phyloP scores from a whole-genome alignment of 2,113 vertebrate species.

The Bufo bufo region DNA sequence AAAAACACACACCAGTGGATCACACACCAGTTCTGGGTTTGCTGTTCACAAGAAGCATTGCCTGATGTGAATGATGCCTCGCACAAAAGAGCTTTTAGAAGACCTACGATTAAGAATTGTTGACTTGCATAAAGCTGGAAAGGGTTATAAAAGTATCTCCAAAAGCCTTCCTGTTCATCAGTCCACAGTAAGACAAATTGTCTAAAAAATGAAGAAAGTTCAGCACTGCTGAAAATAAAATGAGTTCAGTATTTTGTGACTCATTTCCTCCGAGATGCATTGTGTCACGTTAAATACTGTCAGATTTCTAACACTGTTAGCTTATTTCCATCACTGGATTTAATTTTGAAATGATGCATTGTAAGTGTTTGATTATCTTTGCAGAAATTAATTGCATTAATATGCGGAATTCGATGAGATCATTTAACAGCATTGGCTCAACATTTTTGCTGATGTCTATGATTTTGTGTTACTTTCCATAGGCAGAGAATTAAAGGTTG shows the following conservation, averaged over 20 bases:
- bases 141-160: too few species aligned
- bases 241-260: conserved; percentile 8
- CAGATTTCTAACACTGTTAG: conserved; percentile 17
- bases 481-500: neutral
- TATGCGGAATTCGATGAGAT: neutral
- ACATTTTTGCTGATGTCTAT: neutral
- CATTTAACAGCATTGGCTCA: neutral
- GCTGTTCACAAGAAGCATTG: too few species aligned
- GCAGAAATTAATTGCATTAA: conserved; percentile 26
- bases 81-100: too few species aligned
- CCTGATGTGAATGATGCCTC: too few species aligned
- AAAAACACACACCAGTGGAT: too few species aligned
- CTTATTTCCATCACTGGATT: conserved; percentile 13
- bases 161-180: too few species aligned
- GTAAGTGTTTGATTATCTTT: neutral
- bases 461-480: neutral
- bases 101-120: too few species aligned
- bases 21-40: too few species aligned
- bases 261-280: conserved; percentile 21
- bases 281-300: conserved; percentile 23
- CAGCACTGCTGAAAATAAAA: conserved; percentile 26
- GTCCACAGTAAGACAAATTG: too few species aligned
- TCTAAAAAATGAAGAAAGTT: too few species aligned
- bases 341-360: conserved; percentile 20
- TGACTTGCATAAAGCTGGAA: too few species aligned